Percentiles rank a stretch among this genome's conserved stretches.
These are phyloP conservation scores for Ictalurus furcatus DNA, from an alignment of 2,113 vertebrate genomes.

Conservation along the genomic window DNA sequence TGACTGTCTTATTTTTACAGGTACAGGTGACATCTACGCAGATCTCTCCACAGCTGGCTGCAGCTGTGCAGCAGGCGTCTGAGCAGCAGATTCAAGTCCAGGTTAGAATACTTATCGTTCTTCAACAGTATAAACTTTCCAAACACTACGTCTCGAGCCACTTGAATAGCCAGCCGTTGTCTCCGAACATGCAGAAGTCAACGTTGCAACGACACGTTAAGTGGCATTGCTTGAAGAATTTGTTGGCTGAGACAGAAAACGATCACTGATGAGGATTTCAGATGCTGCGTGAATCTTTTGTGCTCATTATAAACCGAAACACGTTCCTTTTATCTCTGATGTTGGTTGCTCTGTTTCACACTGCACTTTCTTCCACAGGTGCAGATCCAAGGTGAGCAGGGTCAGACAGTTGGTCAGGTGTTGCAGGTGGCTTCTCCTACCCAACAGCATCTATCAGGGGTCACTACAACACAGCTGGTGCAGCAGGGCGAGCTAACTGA, in stretches of 20 bases:
- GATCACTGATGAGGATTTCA: neutral
- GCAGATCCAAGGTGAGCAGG: conserved; percentile 92
- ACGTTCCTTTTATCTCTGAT: neutral
- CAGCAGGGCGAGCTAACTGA: conserved; percentile 91
- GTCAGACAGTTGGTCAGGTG: conserved; percentile 79
- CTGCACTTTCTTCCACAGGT: conserved; percentile 66
- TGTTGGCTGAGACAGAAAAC: neutral
- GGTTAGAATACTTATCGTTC: conserved; percentile 53
- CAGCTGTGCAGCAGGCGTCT: conserved; percentile 82
- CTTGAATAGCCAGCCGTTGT: neutral
- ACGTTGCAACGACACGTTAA: too few relatives aligned
- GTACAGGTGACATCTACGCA: conserved; percentile 81
- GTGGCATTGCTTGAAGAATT: neutral
- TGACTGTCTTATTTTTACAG: conserved; percentile 60
- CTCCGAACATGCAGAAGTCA: neutral
- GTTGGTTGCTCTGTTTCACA: neutral
- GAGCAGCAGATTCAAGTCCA: conserved; percentile 96
- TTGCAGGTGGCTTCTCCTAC: conserved; percentile 82
- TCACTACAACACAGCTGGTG: conserved; percentile 85
- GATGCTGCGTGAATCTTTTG: neutral
- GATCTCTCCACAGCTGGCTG: conserved; percentile 85
- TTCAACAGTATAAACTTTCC: neutral
- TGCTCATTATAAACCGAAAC: neutral
- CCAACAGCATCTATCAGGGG: conserved; percentile 87
- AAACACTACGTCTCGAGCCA: neutral